phyloP scores from a whole-genome alignment of 2,888 invertebrate species.

The Homarus gammarus region DNA sequence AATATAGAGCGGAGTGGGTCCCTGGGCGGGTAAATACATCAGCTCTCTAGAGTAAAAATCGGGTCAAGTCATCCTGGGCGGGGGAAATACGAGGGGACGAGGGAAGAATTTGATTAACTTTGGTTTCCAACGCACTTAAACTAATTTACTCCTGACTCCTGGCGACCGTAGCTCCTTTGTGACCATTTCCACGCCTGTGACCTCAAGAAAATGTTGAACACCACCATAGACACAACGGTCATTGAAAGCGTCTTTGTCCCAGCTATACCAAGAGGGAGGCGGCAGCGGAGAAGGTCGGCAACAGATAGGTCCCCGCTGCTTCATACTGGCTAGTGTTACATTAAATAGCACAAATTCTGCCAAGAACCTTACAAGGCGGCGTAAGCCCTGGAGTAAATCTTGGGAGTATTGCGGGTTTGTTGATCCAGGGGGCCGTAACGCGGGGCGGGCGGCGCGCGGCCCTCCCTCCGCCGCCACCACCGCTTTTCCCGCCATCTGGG shows the following conservation, averaged over 20 bases:
- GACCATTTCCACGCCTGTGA: conserved; percentile 60
- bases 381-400: too few relatives aligned
- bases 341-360: background rate
- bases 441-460: background rate
- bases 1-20: conserved; percentile 39
- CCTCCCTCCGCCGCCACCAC: conserved; percentile 23
- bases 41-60: conserved; percentile 43
- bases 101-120: conserved; percentile 72
- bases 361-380: background rate
- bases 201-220: conserved; percentile 53
- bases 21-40: conserved; percentile 32
- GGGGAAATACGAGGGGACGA: conserved; percentile 56
- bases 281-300: background rate
- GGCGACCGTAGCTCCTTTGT: conserved; percentile 52
- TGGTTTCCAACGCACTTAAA: conserved; percentile 72
- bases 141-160: conserved; percentile 69
- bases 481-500: conserved; percentile 56
- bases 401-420: too few relatives aligned
- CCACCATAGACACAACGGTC: background rate
- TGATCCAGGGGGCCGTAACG: background rate
- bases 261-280: background rate
- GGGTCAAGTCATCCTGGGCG: conserved; percentile 44
- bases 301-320: background rate
- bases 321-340: background rate
- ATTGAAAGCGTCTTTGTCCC: background rate